A percentile compares a stretch with the other conserved stretches of the same genome.
These are phyloP conservation scores for Alitta virens DNA, from an alignment of 2,888 invertebrate genomes.

Conservation along the genomic window DNA sequence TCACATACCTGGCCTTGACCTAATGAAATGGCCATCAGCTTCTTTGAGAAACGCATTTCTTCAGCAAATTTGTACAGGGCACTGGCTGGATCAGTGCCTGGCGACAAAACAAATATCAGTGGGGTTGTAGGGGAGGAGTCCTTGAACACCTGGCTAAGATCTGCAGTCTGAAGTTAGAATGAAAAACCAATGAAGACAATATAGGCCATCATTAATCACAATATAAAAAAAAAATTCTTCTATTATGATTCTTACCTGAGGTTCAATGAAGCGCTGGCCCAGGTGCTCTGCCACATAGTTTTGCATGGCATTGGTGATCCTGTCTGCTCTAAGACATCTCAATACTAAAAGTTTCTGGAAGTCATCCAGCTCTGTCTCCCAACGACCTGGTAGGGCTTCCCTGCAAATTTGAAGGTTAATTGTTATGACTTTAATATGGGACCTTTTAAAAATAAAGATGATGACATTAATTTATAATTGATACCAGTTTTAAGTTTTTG, in stretches of 20 bases:
- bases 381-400: conserved; percentile 55
- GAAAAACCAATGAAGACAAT: too few species aligned
- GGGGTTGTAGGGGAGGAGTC: conserved; percentile 58
- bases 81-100: conserved; percentile 58
- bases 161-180: conserved; percentile 48
- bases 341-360: conserved; percentile 57
- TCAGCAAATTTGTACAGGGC: conserved; percentile 60
- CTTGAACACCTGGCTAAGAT: conserved; percentile 56
- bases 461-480: too few species aligned
- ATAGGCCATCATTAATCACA: too few species aligned
- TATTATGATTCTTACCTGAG: conserved; percentile 44
- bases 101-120: conserved; percentile 58
- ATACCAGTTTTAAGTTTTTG: too few species aligned
- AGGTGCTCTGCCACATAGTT: conserved; percentile 59
- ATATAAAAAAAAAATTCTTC: background rate
- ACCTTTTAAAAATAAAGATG: too few species aligned
- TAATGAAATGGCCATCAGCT: conserved; percentile 77
- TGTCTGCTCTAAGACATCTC: conserved; percentile 56
- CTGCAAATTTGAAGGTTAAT: conserved; percentile 29
- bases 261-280: conserved; percentile 59
- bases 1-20: conserved; percentile 76
- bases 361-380: conserved; percentile 47
- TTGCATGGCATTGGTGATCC: conserved; percentile 58
- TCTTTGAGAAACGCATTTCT: conserved; percentile 60
- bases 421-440: background rate